These are phyloP conservation scores for Taeniopygia guttata DNA, from an alignment of 2,797 vertebrate genomes.

Conservation along the genomic window DNA sequence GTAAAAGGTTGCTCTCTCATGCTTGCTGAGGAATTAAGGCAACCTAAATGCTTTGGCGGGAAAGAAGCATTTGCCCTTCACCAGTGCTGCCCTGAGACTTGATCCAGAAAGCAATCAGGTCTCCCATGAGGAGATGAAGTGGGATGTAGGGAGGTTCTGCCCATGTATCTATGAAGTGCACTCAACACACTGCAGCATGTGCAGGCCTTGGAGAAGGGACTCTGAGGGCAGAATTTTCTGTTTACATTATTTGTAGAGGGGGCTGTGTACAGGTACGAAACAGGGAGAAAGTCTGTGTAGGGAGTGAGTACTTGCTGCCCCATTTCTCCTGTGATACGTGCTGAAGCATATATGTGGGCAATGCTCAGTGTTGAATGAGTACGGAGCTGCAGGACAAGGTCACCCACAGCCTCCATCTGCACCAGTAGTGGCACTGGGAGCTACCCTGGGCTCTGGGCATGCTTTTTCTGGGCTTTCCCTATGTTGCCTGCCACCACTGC, in stretches of 20 bases:
- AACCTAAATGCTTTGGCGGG: not conserved
- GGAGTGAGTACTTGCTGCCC: not conserved
- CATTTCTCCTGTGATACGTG: rapidly evolving
- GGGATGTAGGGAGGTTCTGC: not conserved
- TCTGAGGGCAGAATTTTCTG: not conserved
- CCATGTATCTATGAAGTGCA: rapidly evolving
- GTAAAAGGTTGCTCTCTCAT: not conserved
- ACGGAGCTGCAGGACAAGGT: not conserved
- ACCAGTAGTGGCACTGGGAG: not conserved
- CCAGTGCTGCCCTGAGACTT: not conserved
- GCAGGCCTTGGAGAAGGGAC: not conserved
- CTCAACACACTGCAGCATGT: rapidly evolving
- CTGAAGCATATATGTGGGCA: not conserved
- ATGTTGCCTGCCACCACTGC: not conserved
- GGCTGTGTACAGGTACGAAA: not conserved
- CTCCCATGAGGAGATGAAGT: not conserved
- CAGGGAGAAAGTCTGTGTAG: not conserved
- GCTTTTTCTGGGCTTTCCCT: not conserved
- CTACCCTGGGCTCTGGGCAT: not conserved
- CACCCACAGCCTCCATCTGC: not conserved
- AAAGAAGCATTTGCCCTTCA: not conserved
- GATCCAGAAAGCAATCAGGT: not conserved
- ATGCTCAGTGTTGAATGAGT: not conserved
- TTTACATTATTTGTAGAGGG: not conserved
- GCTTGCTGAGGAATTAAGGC: not conserved